A percentile compares a stretch with the other conserved stretches of the same genome.
Conservation (phyloP, 2,888 invertebrate genomes). For the Chalcosyrphus nemorum region DNA sequence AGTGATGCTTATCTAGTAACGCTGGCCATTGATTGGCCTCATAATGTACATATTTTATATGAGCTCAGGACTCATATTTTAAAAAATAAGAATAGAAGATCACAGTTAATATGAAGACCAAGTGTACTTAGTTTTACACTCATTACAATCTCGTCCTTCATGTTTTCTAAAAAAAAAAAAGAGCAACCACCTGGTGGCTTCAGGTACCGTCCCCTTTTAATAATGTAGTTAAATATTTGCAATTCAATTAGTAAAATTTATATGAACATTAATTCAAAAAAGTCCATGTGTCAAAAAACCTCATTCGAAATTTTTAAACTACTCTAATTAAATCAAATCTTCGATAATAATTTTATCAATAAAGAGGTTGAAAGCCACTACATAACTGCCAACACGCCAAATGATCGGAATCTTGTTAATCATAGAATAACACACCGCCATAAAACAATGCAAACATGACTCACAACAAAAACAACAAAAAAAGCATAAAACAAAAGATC, state of each 20-base stretch:
- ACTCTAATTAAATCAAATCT: not conserved
- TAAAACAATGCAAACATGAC: constrained; percentile 14
- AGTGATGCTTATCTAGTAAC: too few species aligned
- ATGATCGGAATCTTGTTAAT: constrained; percentile 3
- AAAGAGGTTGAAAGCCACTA: not conserved
- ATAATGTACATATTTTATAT: too few species aligned
- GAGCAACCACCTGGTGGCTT: too few species aligned
- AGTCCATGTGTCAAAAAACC: not conserved
- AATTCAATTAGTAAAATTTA: not conserved
- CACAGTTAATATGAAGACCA: too few species aligned
- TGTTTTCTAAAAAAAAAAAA: too few species aligned
- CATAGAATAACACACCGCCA: not conserved
- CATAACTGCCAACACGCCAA: not conserved
- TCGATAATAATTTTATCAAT: not conserved
- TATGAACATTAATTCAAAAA: not conserved
- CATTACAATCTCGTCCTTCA: too few species aligned
- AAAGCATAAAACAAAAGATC: not conserved
- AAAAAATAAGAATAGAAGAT: too few species aligned
- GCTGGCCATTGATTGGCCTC: too few species aligned
- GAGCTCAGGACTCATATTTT: too few species aligned
- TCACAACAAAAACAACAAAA: not conserved
- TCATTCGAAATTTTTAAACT: not conserved
- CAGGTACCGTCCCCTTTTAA: too few species aligned
- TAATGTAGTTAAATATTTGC: too few species aligned
- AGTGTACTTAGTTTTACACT: too few species aligned